Evolutionary conservation across 2,797 vertebrate genomes (phyloP).

Genomic region (Poeciliopsis presidionis): DNA sequence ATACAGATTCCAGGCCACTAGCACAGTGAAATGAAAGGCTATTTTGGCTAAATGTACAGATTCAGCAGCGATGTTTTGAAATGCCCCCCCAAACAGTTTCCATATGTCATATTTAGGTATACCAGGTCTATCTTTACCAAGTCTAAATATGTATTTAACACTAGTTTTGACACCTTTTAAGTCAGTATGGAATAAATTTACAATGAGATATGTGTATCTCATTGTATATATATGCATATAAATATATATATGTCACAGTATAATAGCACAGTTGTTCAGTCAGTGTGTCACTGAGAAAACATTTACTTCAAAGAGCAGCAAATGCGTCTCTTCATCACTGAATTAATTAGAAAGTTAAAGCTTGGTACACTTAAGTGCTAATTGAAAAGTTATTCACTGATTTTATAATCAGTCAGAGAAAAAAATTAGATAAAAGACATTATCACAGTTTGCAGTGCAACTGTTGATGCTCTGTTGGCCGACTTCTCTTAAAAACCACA

Average conservation of each 20-base stretch:
- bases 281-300: slow-evolving; percentile 13
- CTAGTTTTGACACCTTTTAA: not conserved
- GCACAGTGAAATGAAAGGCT: not conserved
- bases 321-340: slow-evolving; percentile 15
- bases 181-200: not conserved
- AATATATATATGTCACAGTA: not conserved
- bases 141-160: not conserved
- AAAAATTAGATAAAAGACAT: not conserved
- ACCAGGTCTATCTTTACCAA: not conserved
- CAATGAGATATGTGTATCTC: too few relatives aligned
- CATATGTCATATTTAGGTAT: not conserved
- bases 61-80: not conserved
- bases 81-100: not conserved
- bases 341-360: slow-evolving; percentile 50
- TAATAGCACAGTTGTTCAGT: not conserved
- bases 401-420: slow-evolving; percentile 33
- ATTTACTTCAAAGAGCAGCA: slow-evolving; percentile 20
- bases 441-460: slow-evolving; percentile 5
- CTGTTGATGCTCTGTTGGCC: not conserved
- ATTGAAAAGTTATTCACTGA: slow-evolving; percentile 66
- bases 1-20: too few relatives aligned
- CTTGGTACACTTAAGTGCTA: slow-evolving; percentile 43
- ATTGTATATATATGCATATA: too few relatives aligned
- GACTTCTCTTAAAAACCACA: not conserved
- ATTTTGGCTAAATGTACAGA: not conserved